phyloP scores from a whole-genome alignment of 2,888 invertebrate species.

The Altica lythri region DNA sequence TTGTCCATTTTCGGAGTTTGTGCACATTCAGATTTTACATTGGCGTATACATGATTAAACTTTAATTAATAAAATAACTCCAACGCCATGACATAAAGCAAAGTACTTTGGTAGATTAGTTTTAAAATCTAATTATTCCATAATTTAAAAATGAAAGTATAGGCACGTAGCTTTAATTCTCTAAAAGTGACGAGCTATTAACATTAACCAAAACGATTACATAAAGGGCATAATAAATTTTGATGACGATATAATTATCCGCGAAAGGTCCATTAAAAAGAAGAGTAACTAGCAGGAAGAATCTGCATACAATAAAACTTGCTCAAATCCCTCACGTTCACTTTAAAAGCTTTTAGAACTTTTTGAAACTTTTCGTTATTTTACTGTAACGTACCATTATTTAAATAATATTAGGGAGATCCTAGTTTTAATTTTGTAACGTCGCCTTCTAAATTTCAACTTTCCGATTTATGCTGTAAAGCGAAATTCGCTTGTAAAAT shows the following conservation, averaged over 20 bases:
- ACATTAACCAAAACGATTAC: constrained; percentile 22
- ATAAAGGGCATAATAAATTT: constrained; percentile 26
- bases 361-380: constrained; percentile 38
- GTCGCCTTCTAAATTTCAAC: constrained; percentile 18
- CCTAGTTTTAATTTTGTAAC: constrained; percentile 31
- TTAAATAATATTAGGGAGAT: constrained; percentile 35
- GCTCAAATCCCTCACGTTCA: constrained; percentile 34
- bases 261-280: constrained; percentile 35
- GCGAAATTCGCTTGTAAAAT: constrained; percentile 4
- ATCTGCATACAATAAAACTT: constrained; percentile 43
- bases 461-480: constrained; percentile 20
- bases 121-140: too few species aligned
- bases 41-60: too few species aligned
- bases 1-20: too few species aligned
- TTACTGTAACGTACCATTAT: constrained; percentile 33
- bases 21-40: too few species aligned
- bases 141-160: too few species aligned
- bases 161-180: not conserved
- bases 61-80: too few species aligned
- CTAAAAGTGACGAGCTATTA: constrained; percentile 25
- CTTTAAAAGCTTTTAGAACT: constrained; percentile 44
- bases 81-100: too few species aligned
- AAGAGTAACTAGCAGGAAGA: constrained; percentile 27
- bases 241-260: constrained; percentile 35
- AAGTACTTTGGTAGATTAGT: too few species aligned